Base-by-base conservation (phyloP, 2,797 vertebrate genomes). In the Mastacembelus armatus region DNA sequence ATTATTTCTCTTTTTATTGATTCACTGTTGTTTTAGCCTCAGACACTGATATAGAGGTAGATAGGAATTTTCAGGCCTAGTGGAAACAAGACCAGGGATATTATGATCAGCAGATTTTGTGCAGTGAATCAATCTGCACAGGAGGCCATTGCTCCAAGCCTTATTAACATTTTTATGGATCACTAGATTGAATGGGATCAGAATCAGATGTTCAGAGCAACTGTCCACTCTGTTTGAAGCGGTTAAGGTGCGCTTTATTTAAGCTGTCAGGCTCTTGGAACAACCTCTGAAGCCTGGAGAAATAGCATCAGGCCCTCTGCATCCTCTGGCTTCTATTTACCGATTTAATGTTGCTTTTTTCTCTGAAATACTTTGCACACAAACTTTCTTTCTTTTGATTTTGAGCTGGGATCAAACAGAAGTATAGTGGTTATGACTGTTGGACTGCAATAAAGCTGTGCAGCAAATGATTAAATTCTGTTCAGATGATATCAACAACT, bases 131-230 rank as follows among this genome's bases (percentile, higher is more conserved):
- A 59, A 42, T 76, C 60, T 58, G 74, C 79, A 78, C 88, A 86
- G 81, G 75, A 83, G 83, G 80, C 74, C 63, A 45, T 50, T 66
- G 67, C 80, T 85, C 65, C 87, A 87, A 86, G 91, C 73, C 78
- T 67, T 89, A 88, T 89, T 86, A 82, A 85, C 60, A 66, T 84
- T 77, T 90, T 82, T 72, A 81, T 81, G 71, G 77, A 71, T 83
- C 61, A 58, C 57, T 42, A 54, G 74, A 43, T 76, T 36, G 69
- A 72, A 33, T 38, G 2, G 67, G 85, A 87, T 86, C 68, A 69
- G 49, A 80, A 64, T 86, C 81, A 87, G 76, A 85, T 85, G 86
- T 89, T 82, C 19, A 26, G 71, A 72, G 60, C 59, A 74, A 50
- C 51, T 19, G 22, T 47, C 43, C 10, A 30, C 67, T 66, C 40